Evolutionary conservation across 1,140 invertebrate species (phyloP).

Genomic region (Bicyclus anynana): DNA sequence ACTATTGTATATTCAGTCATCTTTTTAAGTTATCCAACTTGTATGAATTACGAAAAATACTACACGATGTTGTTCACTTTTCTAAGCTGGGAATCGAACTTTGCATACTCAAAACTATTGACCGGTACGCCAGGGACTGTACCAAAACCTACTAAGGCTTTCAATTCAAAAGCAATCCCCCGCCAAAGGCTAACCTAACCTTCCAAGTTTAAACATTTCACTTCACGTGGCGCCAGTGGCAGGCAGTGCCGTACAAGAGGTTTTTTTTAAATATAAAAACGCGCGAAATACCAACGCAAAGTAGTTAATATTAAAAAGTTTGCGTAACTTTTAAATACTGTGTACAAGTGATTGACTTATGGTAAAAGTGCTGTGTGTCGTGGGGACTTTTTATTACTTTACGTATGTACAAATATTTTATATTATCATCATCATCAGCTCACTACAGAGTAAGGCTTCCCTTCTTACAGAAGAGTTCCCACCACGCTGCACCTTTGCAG

Average conservation of each 20-base stretch:
- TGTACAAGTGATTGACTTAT: not conserved
- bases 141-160: no score
- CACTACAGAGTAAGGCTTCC: no score
- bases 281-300: not conserved
- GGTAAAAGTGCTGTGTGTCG: not conserved
- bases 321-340: not conserved
- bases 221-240: not conserved
- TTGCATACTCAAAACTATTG: no score
- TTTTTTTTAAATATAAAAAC: not conserved
- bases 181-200: not conserved
- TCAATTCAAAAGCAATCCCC: not conserved
- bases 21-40: no score
- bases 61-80: no score
- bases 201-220: constrained; percentile 1
- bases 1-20: no score
- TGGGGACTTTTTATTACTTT: not conserved
- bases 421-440: no score
- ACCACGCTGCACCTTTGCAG: no score
- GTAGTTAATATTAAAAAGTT: not conserved
- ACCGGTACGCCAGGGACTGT: no score
- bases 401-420: not conserved
- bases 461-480: no score
- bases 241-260: not conserved
- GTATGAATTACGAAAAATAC: no score
- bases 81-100: no score